phyloP scores from a whole-genome alignment of 1,140 invertebrate species.

The Philopotamus ludificatus region DNA sequence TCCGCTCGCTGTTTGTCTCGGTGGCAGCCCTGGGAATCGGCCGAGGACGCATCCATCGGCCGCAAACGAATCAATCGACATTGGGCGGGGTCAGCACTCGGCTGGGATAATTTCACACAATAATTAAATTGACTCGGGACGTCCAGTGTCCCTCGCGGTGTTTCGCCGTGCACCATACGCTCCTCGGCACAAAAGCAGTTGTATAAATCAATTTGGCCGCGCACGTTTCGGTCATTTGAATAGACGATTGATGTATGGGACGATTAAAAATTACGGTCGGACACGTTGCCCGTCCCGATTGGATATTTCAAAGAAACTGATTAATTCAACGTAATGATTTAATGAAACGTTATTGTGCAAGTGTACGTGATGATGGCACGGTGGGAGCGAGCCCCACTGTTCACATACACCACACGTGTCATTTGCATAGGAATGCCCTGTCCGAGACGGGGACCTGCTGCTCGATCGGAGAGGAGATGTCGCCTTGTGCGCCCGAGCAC shows the following conservation, averaged over 20 bases:
- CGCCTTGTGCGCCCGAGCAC: too few relatives aligned
- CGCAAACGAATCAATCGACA: too few relatives aligned
- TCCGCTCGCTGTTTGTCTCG: neutral
- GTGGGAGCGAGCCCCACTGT: slow-evolving; percentile 13
- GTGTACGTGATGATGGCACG: slow-evolving; percentile 26
- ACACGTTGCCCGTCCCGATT: neutral
- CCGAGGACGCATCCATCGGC: neutral
- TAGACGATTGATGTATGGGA: neutral
- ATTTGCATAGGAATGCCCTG: slow-evolving; percentile 27
- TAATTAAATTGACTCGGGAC: too few relatives aligned
- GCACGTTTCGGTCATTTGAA: slow-evolving; percentile 17
- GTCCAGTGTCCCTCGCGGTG: too few relatives aligned
- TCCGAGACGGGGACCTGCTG: too few relatives aligned
- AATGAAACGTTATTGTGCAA: slow-evolving; percentile 25
- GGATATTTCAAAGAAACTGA: slow-evolving; percentile 17
- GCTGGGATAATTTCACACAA: too few relatives aligned
- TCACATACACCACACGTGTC: slow-evolving; percentile 25
- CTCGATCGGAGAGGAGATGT: too few relatives aligned
- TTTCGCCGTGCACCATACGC: too few relatives aligned
- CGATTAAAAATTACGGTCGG: slow-evolving; percentile 7
- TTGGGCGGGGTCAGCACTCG: too few relatives aligned
- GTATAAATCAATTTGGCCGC: neutral
- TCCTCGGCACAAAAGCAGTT: too few relatives aligned
- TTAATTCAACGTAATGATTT: slow-evolving; percentile 32
- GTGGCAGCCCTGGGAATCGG: neutral